A percentile compares a stretch with the other conserved stretches of the same genome.
Conservation (phyloP, 2,113 vertebrate species). For the Eretmochelys imbricata region DNA sequence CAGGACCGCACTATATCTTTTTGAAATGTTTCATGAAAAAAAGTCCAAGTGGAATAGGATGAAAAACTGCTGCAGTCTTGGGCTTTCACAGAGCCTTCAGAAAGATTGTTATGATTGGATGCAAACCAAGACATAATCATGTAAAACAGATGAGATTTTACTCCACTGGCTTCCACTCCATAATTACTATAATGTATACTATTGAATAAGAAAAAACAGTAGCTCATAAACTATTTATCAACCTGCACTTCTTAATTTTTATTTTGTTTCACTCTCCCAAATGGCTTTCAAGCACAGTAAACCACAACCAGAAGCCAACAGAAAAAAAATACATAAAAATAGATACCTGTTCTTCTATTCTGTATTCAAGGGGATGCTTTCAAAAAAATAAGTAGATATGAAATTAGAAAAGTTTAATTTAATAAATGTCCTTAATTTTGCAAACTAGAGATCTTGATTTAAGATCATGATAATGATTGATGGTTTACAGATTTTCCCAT, state of each 20-base stretch:
- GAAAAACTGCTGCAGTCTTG: conserved; percentile 55
- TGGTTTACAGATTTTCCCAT: fast-evolving
- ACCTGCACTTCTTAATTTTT: neutral
- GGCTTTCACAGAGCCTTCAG: conserved; percentile 58
- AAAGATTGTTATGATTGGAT: conserved; percentile 67
- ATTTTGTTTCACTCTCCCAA: neutral
- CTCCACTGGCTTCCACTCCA: conserved; percentile 44
- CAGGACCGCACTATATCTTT: conserved; percentile 56
- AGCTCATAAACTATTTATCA: neutral
- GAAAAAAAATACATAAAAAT: fast-evolving
- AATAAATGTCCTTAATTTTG: neutral
- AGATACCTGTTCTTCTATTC: neutral
- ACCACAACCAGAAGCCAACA: neutral
- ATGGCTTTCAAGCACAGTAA: conserved; percentile 2
- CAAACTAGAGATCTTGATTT: neutral
- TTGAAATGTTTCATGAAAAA: conserved; percentile 40
- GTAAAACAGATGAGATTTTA: conserved; percentile 70
- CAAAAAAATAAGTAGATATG: neutral
- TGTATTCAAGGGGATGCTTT: neutral
- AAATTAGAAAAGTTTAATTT: neutral
- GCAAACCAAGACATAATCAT: conserved; percentile 54
- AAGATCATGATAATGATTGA: fast-evolving
- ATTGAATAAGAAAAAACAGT: conserved; percentile 29
- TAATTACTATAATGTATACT: conserved; percentile 41
- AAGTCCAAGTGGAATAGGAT: conserved; percentile 55